Evolutionary conservation across 2,888 invertebrate species (phyloP).

Genomic region (Tenthredo mesomela): DNA sequence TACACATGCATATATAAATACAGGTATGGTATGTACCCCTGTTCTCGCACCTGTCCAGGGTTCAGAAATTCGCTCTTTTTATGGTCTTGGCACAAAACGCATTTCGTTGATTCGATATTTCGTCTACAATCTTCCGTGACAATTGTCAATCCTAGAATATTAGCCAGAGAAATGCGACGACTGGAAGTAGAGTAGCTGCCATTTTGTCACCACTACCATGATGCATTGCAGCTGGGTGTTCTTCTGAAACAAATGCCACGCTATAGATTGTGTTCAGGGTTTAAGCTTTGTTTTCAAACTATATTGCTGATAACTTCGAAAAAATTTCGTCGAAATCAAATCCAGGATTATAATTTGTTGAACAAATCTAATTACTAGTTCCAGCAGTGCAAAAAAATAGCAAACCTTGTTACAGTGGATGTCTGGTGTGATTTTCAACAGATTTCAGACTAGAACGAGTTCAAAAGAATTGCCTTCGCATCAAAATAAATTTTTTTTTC

Average conservation of each 20-base stretch:
- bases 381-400: neutral
- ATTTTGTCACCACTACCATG: slow-evolving; percentile 80
- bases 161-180: slow-evolving; percentile 67
- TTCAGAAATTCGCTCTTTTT: neutral
- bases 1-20: neutral
- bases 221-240: slow-evolving; percentile 93
- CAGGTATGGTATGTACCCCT: neutral
- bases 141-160: slow-evolving; percentile 63
- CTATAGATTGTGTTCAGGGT: slow-evolving; percentile 25
- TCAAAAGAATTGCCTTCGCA: neutral
- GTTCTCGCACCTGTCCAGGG: neutral
- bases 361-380: neutral
- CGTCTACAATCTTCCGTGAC: neutral
- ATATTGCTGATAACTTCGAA: neutral
- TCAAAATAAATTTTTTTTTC: neutral
- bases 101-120: slow-evolving; percentile 13
- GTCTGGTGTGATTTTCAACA: neutral
- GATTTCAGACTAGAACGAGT: neutral
- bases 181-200: slow-evolving; percentile 67
- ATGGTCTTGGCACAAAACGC: neutral
- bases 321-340: neutral
- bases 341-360: neutral
- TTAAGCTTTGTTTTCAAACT: neutral
- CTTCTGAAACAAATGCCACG: slow-evolving; percentile 82
- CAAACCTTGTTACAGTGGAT: neutral